Evolutionary conservation across 2,888 invertebrate species (phyloP), one percentile per base, ranked within the genome.

Genomic region (Diplazon laetatorius): DNA sequence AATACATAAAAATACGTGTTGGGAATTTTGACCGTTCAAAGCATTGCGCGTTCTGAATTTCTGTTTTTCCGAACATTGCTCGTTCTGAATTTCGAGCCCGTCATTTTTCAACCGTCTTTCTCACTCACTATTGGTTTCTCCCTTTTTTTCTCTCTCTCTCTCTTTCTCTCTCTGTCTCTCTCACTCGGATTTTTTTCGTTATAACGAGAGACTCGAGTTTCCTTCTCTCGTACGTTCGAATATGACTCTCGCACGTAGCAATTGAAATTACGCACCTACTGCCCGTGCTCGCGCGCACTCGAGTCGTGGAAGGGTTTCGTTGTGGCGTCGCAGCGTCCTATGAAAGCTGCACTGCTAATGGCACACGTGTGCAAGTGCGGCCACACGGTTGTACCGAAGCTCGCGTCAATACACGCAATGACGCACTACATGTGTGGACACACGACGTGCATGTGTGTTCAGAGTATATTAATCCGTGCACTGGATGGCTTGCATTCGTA

Each of bases 241-340:
- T 46, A 16, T 52, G 42, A 39, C 16, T 30, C 55, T 30, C 55
- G 55, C 30, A 55, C 30, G 55, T 14, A 39, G 80, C 66, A 65
- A 62, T 81, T 78, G 81, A 86, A 82, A 80, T 84, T 83, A 82
- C 76, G 76, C 76, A 57, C 30, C 30, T 30, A 30, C 4, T 30
- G 30, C 42, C n/a, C n/a, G 42, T 42, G 42, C 42, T 42, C n/a
- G 42, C 20, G 20, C 20, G 48, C 20, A 48, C 48, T 48, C 48
- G 0, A 48, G 48, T 48, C 18, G 48, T 10, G 8, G 9, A 20
- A 20, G 48, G 48, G 48, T 48, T 48, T n/a, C n/a, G 48, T 10
- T 48, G 66, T 77, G 70, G 14, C 30, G n/a, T 16, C 25, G 30
- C 44, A 50, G 9, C 63, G 71, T 76, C 48, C 60, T 20, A 48